A percentile compares a stretch with the other conserved stretches of the same genome.
These are phyloP conservation scores for Acleris emargana DNA, from an alignment of 2,888 invertebrate genomes.

Conservation along the genomic window DNA sequence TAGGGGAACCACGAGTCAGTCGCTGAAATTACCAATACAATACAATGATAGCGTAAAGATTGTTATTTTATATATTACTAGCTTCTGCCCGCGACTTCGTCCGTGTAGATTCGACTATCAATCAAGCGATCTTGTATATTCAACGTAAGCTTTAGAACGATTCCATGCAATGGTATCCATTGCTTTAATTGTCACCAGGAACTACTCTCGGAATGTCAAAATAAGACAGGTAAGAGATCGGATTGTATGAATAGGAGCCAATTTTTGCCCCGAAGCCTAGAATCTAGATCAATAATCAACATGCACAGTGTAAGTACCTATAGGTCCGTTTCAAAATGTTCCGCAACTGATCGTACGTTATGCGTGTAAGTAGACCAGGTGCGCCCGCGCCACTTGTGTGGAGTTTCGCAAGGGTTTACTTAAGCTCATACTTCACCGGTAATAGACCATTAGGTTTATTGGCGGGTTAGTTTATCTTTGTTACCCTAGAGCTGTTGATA, in stretches of 20 bases:
- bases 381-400: constrained; percentile 5
- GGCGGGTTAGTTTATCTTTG: constrained; percentile 23
- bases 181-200: constrained; percentile 2
- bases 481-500: constrained; percentile 11
- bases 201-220: constrained; percentile 17
- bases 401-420: constrained; percentile 30
- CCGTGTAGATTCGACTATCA: too few relatives aligned
- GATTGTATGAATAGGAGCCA: constrained; percentile 3
- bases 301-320: constrained; percentile 6
- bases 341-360: constrained; percentile 14
- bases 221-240: constrained; percentile 22
- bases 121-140: too few relatives aligned
- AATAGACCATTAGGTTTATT: constrained; percentile 29
- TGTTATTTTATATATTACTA: too few relatives aligned
- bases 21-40: too few relatives aligned
- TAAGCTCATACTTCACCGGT: constrained; percentile 16
- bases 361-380: constrained; percentile 30
- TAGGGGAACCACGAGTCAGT: too few relatives aligned
- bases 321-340: constrained; percentile 29
- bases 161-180: too few relatives aligned
- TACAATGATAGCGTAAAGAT: too few relatives aligned
- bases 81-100: too few relatives aligned
- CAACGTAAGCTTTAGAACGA: too few relatives aligned
- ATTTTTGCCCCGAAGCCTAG: constrained; percentile 25
- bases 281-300: constrained; percentile 31